Conservation (phyloP, 2,797 vertebrate species). For the Epinephelus awoara region DNA sequence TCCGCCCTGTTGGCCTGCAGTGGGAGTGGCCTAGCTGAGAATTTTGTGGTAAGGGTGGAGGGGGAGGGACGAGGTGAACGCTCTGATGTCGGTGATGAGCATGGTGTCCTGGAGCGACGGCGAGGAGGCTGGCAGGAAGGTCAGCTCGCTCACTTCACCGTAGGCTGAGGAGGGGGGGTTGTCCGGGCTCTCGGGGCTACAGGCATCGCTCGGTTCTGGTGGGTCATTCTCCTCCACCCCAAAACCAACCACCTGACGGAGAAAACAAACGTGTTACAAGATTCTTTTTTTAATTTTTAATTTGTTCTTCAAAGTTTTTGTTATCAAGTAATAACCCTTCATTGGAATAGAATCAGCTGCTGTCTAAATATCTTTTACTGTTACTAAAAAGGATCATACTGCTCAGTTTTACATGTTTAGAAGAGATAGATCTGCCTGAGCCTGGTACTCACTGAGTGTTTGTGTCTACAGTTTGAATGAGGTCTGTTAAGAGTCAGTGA, state of each 20-base stretch:
- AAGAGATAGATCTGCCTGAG: too few relatives aligned
- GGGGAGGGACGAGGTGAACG: slow-evolving; percentile 90
- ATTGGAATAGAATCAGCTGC: neutral
- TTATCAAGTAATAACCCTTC: rapidly evolving
- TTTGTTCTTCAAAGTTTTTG: neutral
- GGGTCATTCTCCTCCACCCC: slow-evolving; percentile 89
- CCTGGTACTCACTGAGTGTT: neutral
- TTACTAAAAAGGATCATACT: neutral
- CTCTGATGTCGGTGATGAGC: slow-evolving; percentile 91
- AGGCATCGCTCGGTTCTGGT: neutral
- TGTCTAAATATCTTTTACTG: neutral
- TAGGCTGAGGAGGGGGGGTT: slow-evolving; percentile 79
- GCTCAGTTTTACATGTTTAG: neutral
- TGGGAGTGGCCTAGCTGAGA: slow-evolving; percentile 77
- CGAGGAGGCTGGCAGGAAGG: slow-evolving; percentile 87
- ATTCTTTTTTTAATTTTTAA: neutral
- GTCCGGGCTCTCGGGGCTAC: neutral
- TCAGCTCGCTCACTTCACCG: slow-evolving; percentile 89
- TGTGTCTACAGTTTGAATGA: neutral
- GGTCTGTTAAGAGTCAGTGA: neutral
- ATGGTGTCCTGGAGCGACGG: slow-evolving; percentile 78
- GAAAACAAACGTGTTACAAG: neutral
- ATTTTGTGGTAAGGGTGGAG: slow-evolving; percentile 96
- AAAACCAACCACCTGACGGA: slow-evolving; percentile 91
- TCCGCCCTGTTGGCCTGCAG: neutral